Base-by-base conservation (phyloP, 2,797 vertebrate species). In the Adelosebastes latens region DNA sequence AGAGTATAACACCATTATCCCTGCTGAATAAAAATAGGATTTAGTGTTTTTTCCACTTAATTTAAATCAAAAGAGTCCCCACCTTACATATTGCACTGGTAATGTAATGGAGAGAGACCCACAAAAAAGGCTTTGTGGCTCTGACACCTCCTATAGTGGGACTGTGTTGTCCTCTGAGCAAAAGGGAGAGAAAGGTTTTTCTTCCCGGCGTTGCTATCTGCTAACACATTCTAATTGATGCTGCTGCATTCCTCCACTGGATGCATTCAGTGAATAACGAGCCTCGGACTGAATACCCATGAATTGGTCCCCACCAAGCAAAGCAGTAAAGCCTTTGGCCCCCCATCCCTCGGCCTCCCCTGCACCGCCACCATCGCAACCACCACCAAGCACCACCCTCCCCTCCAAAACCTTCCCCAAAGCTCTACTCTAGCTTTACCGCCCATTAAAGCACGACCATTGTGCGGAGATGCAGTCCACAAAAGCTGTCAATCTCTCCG, bases 31-130 rank as follows among this genome's bases (percentile, higher is more conserved):
- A 98, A 96, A 98, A 97, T 97, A 97, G 97, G 97, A 98, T 98
- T 98, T 99, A 99, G 98, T 99, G 97, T 97, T 98, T 99, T 96
- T 98, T 98, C 97, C 97, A 98, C 97, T 99, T 98, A 98, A 99
- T 99, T 98, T 97, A 96, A 97, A 97, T 98, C 97, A 99, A 99
- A 98, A 98, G 97, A 98, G 96, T 97, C 93, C 96, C 97, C 98
- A 97, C 97, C 97, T 99, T 99, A 99, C 98, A 97, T 98, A 99
- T 99, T 98, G 97, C 97, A 95, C 95, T 96, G 96, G 96, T 98
- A 98, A 97, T 98, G 97, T 92, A 93, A 97, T 97, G 97, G 97
- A 97, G 96, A 96, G 95, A 71, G 96, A 96, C 96, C 94, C 97
- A 97, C 97, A 98, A 98, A 98, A 98, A 96, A 92, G 89, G 93